Base-by-base conservation (phyloP, 2,888 invertebrate species). In the Aelia acuminata region DNA sequence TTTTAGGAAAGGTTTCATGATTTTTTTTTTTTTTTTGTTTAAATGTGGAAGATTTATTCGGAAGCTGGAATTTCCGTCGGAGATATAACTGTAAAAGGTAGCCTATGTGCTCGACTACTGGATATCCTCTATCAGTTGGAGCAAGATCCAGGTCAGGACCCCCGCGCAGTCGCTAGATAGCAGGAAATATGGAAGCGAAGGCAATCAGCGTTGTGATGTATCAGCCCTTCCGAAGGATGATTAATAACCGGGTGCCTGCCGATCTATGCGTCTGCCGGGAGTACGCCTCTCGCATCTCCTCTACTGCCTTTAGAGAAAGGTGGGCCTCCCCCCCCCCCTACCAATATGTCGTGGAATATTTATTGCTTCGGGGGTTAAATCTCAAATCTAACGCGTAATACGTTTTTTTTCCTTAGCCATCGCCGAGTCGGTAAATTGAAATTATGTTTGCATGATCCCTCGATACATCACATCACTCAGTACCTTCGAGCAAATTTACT, bases 161-260 rank as follows among this genome's bases (percentile, higher is more conserved):
- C 57, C 26, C 26, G 15, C 8, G 15, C 57, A 31, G 63, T 35
- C 35, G 31, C 18, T 18, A 70, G 63, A 70, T 70, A 70, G 63
- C 63, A 70, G 63, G 63, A 70, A 70, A 70, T 70, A 70, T 70
- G 63, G 63, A 70, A 70, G 63, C 63, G 63, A 35, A 35, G 63
- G 63, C 63, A 70, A 70, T 70, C 63, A 70, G 63, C 63, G 63
- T 70, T 70, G 31, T 70, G 63, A 70, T 70, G 63, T 70, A 70
- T 70, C 63, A 70, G 63, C 63, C 63, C 63, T 70, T 70, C 63
- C 63, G 63, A 70, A 70, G 63, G 63, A 35, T 70, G 63, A 70
- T 70, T 70, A 70, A 70, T 70, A 70, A 70, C 63, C 63, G n/a
- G 57, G n/a, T 26, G 57, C 11, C 26, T 35, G 7, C 31, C 63